Evolutionary conservation across 92 coral and sea anemone genomes (phyloP), one percentile per base, ranked within the genome.

Genomic region (Bergia puertoricense): DNA sequence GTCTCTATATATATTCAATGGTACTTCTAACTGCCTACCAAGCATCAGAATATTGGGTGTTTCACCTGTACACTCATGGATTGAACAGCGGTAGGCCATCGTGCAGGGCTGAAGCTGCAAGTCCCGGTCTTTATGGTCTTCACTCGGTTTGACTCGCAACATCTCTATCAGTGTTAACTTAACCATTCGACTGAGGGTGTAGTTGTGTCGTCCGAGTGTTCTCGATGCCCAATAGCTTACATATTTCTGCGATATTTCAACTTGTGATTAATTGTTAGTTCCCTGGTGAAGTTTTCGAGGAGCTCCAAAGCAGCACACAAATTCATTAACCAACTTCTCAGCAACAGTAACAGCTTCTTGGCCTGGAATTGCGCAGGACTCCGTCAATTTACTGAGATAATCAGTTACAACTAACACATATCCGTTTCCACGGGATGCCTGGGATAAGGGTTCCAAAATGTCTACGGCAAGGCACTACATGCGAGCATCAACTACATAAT

Each of bases 151-250:
- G 68, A 72, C 86, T 43, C 80, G 80, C 65, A 91, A 66, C 82
- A 89, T 88, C 67, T 73, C 77, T 22, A 71, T 80, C 56, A 89
- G 65, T 5, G 92, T 81, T 66, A 41, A 92, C 92, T 83, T 89
- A 81, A 0, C 92, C 94, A 74, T 91, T 89, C 16, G 93, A 88
- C 65, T 84, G 91, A 16, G 91, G 91, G 36, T 91, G 91, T 4
- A 77, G 45, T 5, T 85, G 91, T 23, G 83, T 83, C 0, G 91
- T 91, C 85, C 91, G 73, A 9, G 93, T 85, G 36, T 89, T 91
- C 69, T 81, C 57, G 18, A 85, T 91, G 41, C 87, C 91, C 30
- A 91, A 74, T 18, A 88, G 56, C 22, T 74, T 85, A 75, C 91
- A 91, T 83, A 88, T 80, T 77, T 92, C 86, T 1, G 68, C 54